phyloP scores from a whole-genome alignment of 2,888 invertebrate species.

The Limnephilus marmoratus region DNA sequence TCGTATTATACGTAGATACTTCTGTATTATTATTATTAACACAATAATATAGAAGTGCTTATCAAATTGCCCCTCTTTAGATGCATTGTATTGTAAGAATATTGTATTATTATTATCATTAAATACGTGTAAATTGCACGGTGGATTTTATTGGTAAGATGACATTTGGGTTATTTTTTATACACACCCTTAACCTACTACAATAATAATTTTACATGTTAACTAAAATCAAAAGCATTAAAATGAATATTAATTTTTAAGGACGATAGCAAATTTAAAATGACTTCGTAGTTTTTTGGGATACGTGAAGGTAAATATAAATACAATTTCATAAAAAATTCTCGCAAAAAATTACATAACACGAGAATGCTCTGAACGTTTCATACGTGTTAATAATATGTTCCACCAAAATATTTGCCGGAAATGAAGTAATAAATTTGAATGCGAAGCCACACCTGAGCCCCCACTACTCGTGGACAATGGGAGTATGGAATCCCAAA shows the following conservation, averaged over 20 bases:
- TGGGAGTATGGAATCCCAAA: neutral
- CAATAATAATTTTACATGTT: no score
- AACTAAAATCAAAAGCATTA: neutral
- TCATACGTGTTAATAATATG: neutral
- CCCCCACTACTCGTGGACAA: neutral
- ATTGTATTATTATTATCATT: no score
- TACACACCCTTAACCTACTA: no score
- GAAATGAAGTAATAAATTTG: neutral
- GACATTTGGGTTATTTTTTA: no score
- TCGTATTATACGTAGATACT: no score
- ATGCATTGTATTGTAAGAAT: no score
- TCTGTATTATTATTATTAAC: no score
- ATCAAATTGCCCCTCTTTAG: no score
- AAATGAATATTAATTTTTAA: neutral
- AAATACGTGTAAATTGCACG: no score
- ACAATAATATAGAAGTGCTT: no score
- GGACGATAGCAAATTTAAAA: neutral
- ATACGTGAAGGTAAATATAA: neutral
- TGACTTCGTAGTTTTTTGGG: neutral
- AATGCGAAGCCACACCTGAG: neutral
- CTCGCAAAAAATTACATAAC: neutral
- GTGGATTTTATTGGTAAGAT: no score
- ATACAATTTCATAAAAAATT: neutral
- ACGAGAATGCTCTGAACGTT: neutral
- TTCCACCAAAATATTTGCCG: neutral